Percentiles rank a stretch among this genome's conserved stretches.
Evolutionary conservation across 2,797 vertebrate genomes (phyloP).

Genomic region (Limnodromus scolopaceus): DNA sequence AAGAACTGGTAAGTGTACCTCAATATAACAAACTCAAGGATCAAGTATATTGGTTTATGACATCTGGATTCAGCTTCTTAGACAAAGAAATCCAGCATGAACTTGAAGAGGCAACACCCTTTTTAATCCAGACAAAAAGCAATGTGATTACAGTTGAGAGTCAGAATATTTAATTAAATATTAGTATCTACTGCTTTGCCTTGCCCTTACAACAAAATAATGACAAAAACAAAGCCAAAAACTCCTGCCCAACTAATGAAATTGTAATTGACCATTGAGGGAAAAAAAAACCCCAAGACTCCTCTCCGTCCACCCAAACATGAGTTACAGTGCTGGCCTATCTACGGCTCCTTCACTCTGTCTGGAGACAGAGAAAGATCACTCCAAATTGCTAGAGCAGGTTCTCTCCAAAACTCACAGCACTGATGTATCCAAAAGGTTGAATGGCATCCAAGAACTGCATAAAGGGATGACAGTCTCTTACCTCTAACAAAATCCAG

Average conservation of each 20-base stretch:
- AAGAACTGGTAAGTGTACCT: neutral
- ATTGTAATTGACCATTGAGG: neutral
- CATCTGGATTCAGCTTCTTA: neutral
- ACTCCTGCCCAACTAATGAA: neutral
- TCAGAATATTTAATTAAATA: slow-evolving; percentile 19
- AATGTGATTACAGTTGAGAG: neutral
- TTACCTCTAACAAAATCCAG: neutral
- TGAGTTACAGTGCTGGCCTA: neutral
- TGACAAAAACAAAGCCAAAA: neutral
- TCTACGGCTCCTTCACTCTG: neutral
- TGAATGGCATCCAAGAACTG: neutral
- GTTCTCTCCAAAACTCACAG: neutral
- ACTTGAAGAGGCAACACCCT: neutral
- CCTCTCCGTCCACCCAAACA: neutral
- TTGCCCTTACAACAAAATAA: neutral
- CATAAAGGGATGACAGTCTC: neutral
- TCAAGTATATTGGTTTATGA: neutral
- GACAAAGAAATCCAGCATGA: slow-evolving; percentile 15
- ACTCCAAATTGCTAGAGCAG: neutral
- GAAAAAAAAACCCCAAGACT: neutral
- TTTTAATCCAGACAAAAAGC: slow-evolving; percentile 5
- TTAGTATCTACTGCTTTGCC: neutral
- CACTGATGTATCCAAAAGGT: neutral
- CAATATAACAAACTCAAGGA: neutral
- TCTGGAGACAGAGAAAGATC: neutral